Evolutionary conservation across 2,888 invertebrate species (phyloP), one percentile per base, ranked within the genome.

Genomic region (Acholoe squamosa): DNA sequence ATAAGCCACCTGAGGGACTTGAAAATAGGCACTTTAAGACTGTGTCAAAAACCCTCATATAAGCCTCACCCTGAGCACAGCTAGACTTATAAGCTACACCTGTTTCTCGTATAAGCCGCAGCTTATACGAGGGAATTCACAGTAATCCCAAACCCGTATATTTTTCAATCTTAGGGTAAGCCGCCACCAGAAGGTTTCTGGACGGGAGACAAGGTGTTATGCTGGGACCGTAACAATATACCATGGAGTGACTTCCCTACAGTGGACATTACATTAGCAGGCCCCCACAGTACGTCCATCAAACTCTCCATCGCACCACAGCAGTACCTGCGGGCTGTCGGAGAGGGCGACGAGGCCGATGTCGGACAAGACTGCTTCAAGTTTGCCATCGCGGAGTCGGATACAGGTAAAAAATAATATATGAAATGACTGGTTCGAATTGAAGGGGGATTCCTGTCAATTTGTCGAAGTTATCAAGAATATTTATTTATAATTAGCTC

Each of bases 371-470:
- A 93, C 80, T 96, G 96, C 92, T 95, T 94, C 91, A 96, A 95
- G 92, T 94, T 95, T 92, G 95, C 94, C 22, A 93, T 96, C 51
- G 93, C 94, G 22, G 92, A 94, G 31, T 95, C 95, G 0, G 94
- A 94, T 14, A 91, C 94, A 91, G 95, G 95, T 95, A 90, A 77
- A n/a, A n/a, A n/a, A n/a, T n/a, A 43, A 43, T 43, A 43, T 43
- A 7, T 43, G 43, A 43, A 43, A 7, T 43, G 43, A 43, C 43
- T n/a, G n/a, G n/a, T n/a, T n/a, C n/a, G n/a, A n/a, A n/a, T n/a
- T n/a, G n/a, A n/a, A n/a, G n/a, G n/a, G n/a, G n/a, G n/a, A n/a
- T n/a, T n/a, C n/a, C n/a, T n/a, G n/a, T n/a, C n/a, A n/a, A n/a
- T n/a, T n/a, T n/a, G n/a, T n/a, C n/a, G n/a, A n/a, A n/a, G n/a